Percentiles rank a stretch among this genome's conserved stretches.
Evolutionary conservation across 1,140 invertebrate species (phyloP).

Genomic region (Drosophila nigrodunni): DNA sequence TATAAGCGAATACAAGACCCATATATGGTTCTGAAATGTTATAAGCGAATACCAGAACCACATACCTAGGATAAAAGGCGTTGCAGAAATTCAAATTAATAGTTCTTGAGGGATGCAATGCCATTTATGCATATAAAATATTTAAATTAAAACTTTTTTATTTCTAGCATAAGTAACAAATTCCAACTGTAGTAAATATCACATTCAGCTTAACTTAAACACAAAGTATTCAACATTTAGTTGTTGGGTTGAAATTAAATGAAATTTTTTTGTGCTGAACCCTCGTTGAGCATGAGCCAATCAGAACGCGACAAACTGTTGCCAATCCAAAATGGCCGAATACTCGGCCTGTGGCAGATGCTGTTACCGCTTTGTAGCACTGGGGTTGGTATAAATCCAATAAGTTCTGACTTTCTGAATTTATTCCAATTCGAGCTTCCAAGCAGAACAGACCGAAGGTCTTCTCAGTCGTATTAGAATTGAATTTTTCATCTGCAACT

Average conservation of each 20-base stretch:
- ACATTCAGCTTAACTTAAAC: too few relatives aligned
- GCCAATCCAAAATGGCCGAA: slow-evolving; percentile 72
- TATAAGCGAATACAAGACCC: slow-evolving; percentile 1
- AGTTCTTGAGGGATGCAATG: background rate
- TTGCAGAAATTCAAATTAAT: background rate
- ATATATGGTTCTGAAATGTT: background rate
- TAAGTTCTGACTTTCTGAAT: slow-evolving; percentile 64
- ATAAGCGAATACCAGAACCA: slow-evolving; percentile 1
- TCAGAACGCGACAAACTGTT: slow-evolving; percentile 56
- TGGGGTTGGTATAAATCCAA: slow-evolving; percentile 66
- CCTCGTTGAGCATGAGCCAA: slow-evolving; percentile 42
- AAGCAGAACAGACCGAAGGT: slow-evolving; percentile 71
- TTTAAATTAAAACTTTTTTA: background rate
- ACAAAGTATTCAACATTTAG: too few relatives aligned
- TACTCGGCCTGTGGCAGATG: slow-evolving; percentile 30
- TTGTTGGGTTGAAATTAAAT: background rate
- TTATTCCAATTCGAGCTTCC: slow-evolving; percentile 72
- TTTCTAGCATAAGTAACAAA: too few relatives aligned
- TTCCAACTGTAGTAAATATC: too few relatives aligned
- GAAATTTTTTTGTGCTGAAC: slow-evolving; percentile 5
- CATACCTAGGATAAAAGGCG: background rate
- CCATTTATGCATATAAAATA: background rate
- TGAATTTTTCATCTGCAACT: background rate
- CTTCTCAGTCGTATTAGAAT: slow-evolving; percentile 37
- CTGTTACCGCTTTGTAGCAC: background rate